Base-by-base conservation (phyloP, 2,888 invertebrate species). In the Anagyrus pseudococci region DNA sequence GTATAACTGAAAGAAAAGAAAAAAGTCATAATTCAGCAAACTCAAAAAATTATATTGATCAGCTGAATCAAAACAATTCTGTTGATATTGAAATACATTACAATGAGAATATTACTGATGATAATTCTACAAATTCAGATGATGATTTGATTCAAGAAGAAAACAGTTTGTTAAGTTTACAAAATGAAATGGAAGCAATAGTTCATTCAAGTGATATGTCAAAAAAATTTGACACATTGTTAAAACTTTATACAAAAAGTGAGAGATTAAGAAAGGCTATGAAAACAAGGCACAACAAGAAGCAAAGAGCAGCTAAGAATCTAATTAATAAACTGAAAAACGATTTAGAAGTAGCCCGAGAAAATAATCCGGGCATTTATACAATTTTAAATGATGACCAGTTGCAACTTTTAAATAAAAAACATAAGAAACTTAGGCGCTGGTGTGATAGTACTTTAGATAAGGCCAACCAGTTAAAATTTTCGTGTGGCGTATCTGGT, bases 401-500 rank as follows among this genome's bases (percentile, higher is more conserved):
- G 15, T 6, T 8, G 15, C 15, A 4, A 43, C 7, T 43, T 6
- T 19, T 44, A n/a, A 15, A 2, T 8, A 17, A 44, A 17, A 10
- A 17, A 47, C 2, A 47, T 7, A 22, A 46, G 15, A 46, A 20
- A 20, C 4, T 20, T 10, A n/a, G 4, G 7, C 7, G 20, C 6
- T 43, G 43, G 47, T 25, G 22, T 25, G 25, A 47, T 23, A 2
- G 13, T 19, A 20, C 23, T 10, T 2, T 66, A 1, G 10, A 22
- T 37, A 68, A 63, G 62, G 57, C 60, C 8, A 40, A 64, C n/a
- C 33, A 54, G 33, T 25, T 68, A 17, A 60, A 48, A 60, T 63
- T 66, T 44, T 26, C 54, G 10, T 70, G 68, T 60, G 68, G 67
- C 10, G 41, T 37, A 19, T 25, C 52, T 20, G 68, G 70, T 1